phyloP scores from a whole-genome alignment of 2,113 vertebrate genomes.

The Pheucticus melanocephalus region DNA sequence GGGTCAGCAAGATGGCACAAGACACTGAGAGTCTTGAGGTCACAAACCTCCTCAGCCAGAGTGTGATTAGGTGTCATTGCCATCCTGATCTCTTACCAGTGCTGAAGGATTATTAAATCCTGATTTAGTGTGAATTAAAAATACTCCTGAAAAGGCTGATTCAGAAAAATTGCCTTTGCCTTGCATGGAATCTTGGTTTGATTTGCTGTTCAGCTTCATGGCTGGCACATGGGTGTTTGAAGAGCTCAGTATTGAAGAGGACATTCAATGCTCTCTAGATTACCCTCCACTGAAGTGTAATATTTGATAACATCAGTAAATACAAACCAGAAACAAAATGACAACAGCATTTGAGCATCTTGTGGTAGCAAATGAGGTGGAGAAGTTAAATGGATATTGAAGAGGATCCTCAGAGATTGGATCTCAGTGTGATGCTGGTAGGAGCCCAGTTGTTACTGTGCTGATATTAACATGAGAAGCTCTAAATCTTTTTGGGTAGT shows the following conservation, averaged over 20 bases:
- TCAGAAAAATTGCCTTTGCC: not conserved
- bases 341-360: conserved; percentile 9
- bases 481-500: not conserved
- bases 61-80: not conserved
- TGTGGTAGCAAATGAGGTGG: not conserved
- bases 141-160: not conserved
- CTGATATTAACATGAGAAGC: conserved; percentile 17
- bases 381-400: conserved; percentile 39
- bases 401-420: conserved; percentile 49
- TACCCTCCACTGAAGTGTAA: conserved; percentile 23
- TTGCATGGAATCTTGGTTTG: not conserved
- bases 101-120: not conserved
- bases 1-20: not conserved
- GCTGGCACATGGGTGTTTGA: conserved; percentile 41
- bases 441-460: conserved; percentile 21
- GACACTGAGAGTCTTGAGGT: accelerated
- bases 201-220: not conserved
- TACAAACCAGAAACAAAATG: conserved; percentile 15
- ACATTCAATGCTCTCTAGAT: conserved; percentile 16
- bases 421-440: conserved; percentile 1
- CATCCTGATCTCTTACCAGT: not conserved
- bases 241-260: conserved; percentile 30
- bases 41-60: not conserved
- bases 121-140: not conserved
- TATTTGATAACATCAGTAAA: conserved; percentile 55